These are phyloP conservation scores for Ceratina calcarata DNA, from an alignment of 1,140 invertebrate genomes.

Conservation along the genomic window DNA sequence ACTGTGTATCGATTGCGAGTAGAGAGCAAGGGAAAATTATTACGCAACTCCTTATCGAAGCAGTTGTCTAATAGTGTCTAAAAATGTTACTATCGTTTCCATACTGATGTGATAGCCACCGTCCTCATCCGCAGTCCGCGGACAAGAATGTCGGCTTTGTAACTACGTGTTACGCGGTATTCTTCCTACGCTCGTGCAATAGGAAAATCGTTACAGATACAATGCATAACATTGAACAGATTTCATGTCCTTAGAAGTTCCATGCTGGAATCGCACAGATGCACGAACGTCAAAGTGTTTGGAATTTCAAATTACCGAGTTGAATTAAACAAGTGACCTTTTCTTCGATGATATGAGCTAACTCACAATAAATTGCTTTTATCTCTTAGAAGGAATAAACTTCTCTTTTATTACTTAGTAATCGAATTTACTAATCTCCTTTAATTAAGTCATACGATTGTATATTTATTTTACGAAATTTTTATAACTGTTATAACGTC, in stretches of 20 bases:
- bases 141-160: background rate
- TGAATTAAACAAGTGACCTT: background rate
- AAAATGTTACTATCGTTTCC: conserved; percentile 37
- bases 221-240: background rate
- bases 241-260: background rate
- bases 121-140: background rate
- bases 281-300: background rate
- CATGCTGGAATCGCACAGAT: background rate
- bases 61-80: conserved; percentile 42
- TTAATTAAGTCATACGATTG: too few relatives aligned
- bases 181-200: background rate
- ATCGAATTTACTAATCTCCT: too few relatives aligned
- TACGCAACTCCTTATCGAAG: conserved; percentile 43
- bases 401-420: too few relatives aligned
- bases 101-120: background rate
- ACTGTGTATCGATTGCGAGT: conserved; percentile 14
- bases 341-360: background rate
- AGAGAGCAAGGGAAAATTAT: conserved; percentile 22
- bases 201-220: background rate
- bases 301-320: conserved; percentile 15
- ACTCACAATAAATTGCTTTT: too few relatives aligned
- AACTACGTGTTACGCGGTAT: background rate
- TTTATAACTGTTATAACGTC: too few relatives aligned
- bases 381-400: too few relatives aligned
- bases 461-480: too few relatives aligned